These are phyloP conservation scores for Syrista parreyssii DNA, from an alignment of 2,888 invertebrate genomes.

Conservation along the genomic window DNA sequence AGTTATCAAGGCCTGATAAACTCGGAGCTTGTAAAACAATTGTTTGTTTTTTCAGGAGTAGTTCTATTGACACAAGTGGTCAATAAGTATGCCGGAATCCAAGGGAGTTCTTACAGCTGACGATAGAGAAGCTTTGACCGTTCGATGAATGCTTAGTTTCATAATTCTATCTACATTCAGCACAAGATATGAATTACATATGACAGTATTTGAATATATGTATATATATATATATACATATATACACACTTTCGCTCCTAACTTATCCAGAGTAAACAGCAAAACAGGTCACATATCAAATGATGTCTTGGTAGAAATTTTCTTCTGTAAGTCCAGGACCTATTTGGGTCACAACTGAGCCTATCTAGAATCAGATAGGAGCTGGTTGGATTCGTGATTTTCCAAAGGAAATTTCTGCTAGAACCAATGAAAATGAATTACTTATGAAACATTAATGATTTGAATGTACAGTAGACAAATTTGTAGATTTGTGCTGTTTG, in stretches of 20 bases:
- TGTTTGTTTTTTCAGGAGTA: not conserved
- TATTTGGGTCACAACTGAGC: not conserved
- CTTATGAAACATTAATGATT: not conserved
- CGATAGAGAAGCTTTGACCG: not conserved
- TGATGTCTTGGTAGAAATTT: not conserved
- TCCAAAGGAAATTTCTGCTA: not conserved
- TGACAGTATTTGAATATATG: not conserved
- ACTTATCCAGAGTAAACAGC: not conserved
- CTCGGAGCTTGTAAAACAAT: not conserved
- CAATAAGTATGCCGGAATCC: not conserved
- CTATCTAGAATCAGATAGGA: not conserved
- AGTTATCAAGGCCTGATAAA: slow-evolving; percentile 16
- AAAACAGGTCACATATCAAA: not conserved
- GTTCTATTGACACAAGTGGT: not conserved
- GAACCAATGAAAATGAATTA: not conserved
- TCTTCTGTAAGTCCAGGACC: not conserved
- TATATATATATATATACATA: no score
- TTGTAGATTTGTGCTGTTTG: no score
- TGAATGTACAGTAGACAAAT: not conserved
- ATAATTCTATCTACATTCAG: not conserved
- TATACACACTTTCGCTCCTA: no score
- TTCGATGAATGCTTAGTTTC: not conserved
- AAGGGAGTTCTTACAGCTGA: not conserved
- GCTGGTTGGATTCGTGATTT: not conserved
- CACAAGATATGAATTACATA: not conserved